Base-by-base conservation (phyloP, 2,888 invertebrate genomes). In the Dynastes grantii region DNA sequence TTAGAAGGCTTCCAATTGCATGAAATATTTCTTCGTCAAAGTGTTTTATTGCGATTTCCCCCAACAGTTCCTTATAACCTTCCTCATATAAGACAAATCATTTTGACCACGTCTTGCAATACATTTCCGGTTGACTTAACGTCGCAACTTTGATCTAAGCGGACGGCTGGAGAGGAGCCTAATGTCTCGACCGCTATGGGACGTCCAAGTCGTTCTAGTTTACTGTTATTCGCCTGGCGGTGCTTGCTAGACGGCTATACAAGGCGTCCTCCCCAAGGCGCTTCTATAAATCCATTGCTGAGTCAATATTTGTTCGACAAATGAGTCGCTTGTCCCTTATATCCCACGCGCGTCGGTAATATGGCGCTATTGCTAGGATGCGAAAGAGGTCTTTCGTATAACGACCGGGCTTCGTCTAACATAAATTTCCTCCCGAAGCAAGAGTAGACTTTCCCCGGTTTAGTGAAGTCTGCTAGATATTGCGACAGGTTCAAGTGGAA, bases 301-400 rank as follows among this genome's bases (percentile, higher is more conserved):
- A 80, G 83, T 82, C 83, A 82, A 83, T 83, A 83, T 83, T 81
- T 83, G 77, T 70, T 29, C 76, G 73, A 79, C 81, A 81, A 82
- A 83, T 79, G 81, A 81, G 81, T 78, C 81, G 80, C 78, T 83
- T 81, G 80, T 81, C 79, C 22, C 29, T 29, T 81, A 53, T 77
- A 73, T 68, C 49, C 27, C 0, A 22, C 49, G 67, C 53, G n/a
- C 16, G 53, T 53, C 16, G 16, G 53, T 53, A 16, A 53, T 53
- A 53, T 64, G 13, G 64, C 29, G 64, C 61, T 22, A 64, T 27
- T 37, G 29, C 64, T 6, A 6, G 13, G 64, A 27, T 32, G 37
- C 29, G 32, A 13, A 13, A 29, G 37, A 64, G 64, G 64, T 32
- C 29, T 64, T 64, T 32, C 64, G 45, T 53, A 53, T 53, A 37